A percentile compares a stretch with the other conserved stretches of the same genome.
Conservation (phyloP, 2,797 vertebrate genomes). For the Neoniphon sammara region DNA sequence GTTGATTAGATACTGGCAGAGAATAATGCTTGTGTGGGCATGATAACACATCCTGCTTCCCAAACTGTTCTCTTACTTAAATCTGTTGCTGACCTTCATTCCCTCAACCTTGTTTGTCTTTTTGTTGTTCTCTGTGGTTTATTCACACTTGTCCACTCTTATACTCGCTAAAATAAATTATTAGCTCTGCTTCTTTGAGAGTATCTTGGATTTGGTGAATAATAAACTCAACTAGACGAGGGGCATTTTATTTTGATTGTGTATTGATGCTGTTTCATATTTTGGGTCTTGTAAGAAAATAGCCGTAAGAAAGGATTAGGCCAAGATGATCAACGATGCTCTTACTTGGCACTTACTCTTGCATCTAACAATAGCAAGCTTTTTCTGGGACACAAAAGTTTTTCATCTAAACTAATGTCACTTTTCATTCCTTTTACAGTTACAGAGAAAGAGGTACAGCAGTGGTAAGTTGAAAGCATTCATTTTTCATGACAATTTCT, state of each 20-base stretch:
- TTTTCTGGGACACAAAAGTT: slow-evolving; percentile 58
- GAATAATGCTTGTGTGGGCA: slow-evolving; percentile 62
- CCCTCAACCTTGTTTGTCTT: slow-evolving; percentile 45
- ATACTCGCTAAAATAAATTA: slow-evolving; percentile 24
- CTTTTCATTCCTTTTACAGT: slow-evolving; percentile 77
- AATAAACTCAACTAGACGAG: slow-evolving; percentile 14
- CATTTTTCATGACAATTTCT: slow-evolving; percentile 47
- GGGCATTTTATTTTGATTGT: slow-evolving; percentile 26
- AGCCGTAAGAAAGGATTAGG: slow-evolving; percentile 49
- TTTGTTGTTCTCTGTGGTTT: slow-evolving; percentile 47
- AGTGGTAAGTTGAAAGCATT: slow-evolving; percentile 78
- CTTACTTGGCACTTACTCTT: slow-evolving; percentile 31
- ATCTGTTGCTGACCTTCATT: slow-evolving; percentile 48
- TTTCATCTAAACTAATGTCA: slow-evolving; percentile 50
- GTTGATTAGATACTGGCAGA: slow-evolving; percentile 62
- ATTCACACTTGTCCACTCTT: slow-evolving; percentile 47
- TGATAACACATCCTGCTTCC: slow-evolving; percentile 52
- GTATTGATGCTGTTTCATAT: slow-evolving; percentile 25
- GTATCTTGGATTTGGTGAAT: slow-evolving; percentile 5
- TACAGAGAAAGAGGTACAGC: slow-evolving; percentile 83
- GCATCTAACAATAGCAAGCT: slow-evolving; percentile 18
- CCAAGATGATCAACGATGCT: slow-evolving; percentile 53
- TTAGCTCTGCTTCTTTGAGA: slow-evolving; percentile 31
- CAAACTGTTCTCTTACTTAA: slow-evolving; percentile 52
- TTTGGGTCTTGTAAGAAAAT: slow-evolving; percentile 25